phyloP scores from a whole-genome alignment of 2,888 invertebrate genomes.

The Amphipyra tragopoginis region DNA sequence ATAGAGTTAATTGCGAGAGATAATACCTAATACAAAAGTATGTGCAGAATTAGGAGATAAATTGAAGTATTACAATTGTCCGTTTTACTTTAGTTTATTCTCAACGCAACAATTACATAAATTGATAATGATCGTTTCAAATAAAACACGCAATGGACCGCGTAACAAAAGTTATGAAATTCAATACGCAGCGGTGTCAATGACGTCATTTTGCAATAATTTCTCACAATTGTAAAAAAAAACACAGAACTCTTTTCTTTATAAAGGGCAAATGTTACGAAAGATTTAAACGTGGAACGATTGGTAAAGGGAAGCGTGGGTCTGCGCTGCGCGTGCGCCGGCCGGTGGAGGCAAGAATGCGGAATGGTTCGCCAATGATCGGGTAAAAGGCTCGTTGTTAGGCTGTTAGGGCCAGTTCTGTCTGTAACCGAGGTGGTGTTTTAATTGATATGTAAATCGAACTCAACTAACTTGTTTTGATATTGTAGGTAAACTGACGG shows the following conservation, averaged over 20 bases:
- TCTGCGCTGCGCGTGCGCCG: constrained; percentile 45
- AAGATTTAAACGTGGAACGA: constrained; percentile 34
- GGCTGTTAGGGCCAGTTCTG: constrained; percentile 59
- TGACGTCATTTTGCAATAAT: constrained; percentile 25
- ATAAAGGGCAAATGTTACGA: constrained; percentile 36
- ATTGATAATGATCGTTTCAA: constrained; percentile 55
- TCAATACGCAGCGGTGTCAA: constrained; percentile 28
- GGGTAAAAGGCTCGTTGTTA: constrained; percentile 71
- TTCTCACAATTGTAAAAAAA: constrained; percentile 11
- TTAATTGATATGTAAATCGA: constrained; percentile 61
- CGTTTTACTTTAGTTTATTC: constrained; percentile 32
- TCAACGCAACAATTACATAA: constrained; percentile 56
- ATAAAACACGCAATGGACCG: constrained; percentile 51
- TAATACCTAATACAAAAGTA: not conserved
- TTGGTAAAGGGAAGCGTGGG: constrained; percentile 58
- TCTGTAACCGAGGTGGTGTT: constrained; percentile 46
- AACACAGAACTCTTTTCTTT: not conserved
- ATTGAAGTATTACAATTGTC: constrained; percentile 34
- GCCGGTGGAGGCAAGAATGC: constrained; percentile 71
- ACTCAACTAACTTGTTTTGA: constrained; percentile 46
- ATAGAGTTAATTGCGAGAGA: too few species aligned
- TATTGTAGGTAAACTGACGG: constrained; percentile 6
- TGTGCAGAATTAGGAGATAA: constrained; percentile 10
- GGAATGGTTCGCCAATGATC: constrained; percentile 75
- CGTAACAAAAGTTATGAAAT: constrained; percentile 43